Conservation (phyloP, 2,888 invertebrate species). For the Tetheella fluctuosa region DNA sequence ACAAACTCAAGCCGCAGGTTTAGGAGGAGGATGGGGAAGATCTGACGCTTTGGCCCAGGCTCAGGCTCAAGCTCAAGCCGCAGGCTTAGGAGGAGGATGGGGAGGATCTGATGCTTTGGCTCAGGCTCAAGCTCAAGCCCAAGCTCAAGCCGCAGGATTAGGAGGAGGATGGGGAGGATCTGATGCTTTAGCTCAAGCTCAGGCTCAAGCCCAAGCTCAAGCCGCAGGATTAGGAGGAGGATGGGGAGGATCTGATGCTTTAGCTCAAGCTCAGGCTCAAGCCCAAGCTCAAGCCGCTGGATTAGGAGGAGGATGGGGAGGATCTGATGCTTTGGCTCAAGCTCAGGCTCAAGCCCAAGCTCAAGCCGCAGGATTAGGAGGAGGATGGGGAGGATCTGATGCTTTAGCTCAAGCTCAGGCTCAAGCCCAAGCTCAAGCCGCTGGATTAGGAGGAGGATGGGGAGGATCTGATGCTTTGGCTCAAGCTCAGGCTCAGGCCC, state of each 20-base stretch:
- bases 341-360: conserved; percentile 22
- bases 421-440: conserved; percentile 20
- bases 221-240: conserved; percentile 3
- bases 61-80: conserved; percentile 10
- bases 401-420: conserved; percentile 16
- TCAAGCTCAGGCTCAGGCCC: conserved; percentile 19
- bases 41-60: conserved; percentile 17
- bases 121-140: conserved; percentile 19
- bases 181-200: conserved; percentile 11
- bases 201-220: conserved; percentile 3
- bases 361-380: conserved; percentile 13
- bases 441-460: conserved; percentile 13
- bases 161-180: conserved; percentile 22
- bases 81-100: not conserved
- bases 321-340: conserved; percentile 13
- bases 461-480: conserved; percentile 20
- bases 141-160: conserved; percentile 20
- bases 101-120: conserved; percentile 18
- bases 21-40: conserved; percentile 13
- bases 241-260: not conserved
- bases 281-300: conserved; percentile 8
- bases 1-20: not conserved
- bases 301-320: not conserved
- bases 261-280: conserved; percentile 5
- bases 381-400: conserved; percentile 4